Percentiles rank a stretch among this genome's conserved stretches.
Evolutionary conservation across 2,888 invertebrate genomes (phyloP).

Genomic region (Hydropsyche betteni): DNA sequence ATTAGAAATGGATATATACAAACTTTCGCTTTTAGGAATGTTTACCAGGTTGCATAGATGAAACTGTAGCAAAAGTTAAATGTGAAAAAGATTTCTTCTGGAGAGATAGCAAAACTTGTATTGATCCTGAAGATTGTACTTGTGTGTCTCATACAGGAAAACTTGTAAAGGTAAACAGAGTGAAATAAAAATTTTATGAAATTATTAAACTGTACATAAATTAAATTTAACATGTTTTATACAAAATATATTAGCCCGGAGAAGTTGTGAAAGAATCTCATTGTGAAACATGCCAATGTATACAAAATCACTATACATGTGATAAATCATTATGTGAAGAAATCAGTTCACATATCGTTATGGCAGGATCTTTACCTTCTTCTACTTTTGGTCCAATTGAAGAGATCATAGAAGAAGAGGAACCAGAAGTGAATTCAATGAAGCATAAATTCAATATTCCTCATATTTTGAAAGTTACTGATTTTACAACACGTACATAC

Average conservation of each 20-base stretch:
- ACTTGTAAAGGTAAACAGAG: conserved; percentile 68
- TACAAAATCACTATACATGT: conserved; percentile 79
- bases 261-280: conserved; percentile 68
- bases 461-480: neutral
- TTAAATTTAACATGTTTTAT: neutral
- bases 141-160: conserved; percentile 74
- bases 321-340: conserved; percentile 65
- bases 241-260: conserved; percentile 69
- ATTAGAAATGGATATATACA: conserved; percentile 8
- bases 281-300: conserved; percentile 81
- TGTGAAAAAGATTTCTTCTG: conserved; percentile 71
- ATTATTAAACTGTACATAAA: neutral
- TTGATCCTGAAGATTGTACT: conserved; percentile 76
- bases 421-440: neutral
- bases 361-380: neutral
- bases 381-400: too few species aligned
- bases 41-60: conserved; percentile 58
- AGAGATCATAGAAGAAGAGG: neutral
- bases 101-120: conserved; percentile 79
- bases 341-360: neutral
- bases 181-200: neutral
- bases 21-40: conserved; percentile 51
- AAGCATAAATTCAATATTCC: neutral
- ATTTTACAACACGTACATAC: neutral
- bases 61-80: conserved; percentile 55